Evolutionary conservation across 2,888 invertebrate species (phyloP).

Genomic region (Cartodere bifasciata): DNA sequence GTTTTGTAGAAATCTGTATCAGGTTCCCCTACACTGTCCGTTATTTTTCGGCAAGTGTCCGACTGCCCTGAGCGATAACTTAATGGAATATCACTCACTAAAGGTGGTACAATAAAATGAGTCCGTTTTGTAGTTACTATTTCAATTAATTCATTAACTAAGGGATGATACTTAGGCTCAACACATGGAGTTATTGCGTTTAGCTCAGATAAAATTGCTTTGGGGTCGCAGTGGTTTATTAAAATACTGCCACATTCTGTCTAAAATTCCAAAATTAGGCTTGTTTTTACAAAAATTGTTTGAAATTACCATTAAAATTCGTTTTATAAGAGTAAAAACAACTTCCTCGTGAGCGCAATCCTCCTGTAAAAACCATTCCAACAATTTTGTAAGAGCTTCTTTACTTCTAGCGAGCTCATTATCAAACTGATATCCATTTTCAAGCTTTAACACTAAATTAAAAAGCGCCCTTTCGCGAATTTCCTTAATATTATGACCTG

Average conservation of each 20-base stretch:
- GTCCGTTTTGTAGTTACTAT: constrained; percentile 31
- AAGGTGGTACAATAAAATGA: constrained; percentile 35
- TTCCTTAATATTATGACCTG: constrained; percentile 33
- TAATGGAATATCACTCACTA: constrained; percentile 33
- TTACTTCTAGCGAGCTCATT: constrained; percentile 46
- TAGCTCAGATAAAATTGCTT: constrained; percentile 34
- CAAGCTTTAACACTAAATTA: constrained; percentile 44
- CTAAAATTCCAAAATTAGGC: constrained; percentile 29
- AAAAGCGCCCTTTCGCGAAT: constrained; percentile 32
- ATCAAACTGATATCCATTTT: constrained; percentile 46
- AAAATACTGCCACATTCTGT: constrained; percentile 41
- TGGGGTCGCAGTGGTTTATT: constrained; percentile 38
- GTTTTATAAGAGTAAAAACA: constrained; percentile 44
- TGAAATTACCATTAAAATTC: constrained; percentile 40
- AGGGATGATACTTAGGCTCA: constrained; percentile 30
- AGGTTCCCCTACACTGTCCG: too few species aligned
- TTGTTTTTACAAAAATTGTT: neutral
- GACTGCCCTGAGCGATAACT: constrained; percentile 26
- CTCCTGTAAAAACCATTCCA: constrained; percentile 50
- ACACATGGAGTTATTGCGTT: constrained; percentile 35
- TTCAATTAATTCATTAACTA: constrained; percentile 37
- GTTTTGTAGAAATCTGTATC: too few species aligned
- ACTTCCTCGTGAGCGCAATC: constrained; percentile 41
- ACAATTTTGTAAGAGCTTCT: constrained; percentile 43
- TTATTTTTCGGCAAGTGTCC: too few species aligned